Conservation (phyloP, 2,888 invertebrate genomes). For the Sthenelais limicola region DNA sequence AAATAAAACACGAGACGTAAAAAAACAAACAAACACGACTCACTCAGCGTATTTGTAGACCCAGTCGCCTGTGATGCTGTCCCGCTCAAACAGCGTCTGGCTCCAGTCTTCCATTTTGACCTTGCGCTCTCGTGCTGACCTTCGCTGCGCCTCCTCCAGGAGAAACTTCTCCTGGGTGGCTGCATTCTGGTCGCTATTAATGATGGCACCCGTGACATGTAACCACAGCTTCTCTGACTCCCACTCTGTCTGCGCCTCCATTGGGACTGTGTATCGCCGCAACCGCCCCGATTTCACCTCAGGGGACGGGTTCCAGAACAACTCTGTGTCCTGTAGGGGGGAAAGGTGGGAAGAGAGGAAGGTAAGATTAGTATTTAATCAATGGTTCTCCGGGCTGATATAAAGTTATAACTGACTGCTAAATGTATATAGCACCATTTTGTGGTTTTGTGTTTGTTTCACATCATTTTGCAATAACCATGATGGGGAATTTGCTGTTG, state of each 20-base stretch:
- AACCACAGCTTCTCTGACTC: constrained; percentile 93
- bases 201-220: constrained; percentile 88
- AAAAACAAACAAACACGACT: constrained; percentile 50
- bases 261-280: constrained; percentile 83
- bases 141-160: constrained; percentile 89
- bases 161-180: constrained; percentile 90
- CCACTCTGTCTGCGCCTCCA: constrained; percentile 83
- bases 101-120: constrained; percentile 80
- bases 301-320: constrained; percentile 81
- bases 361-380: neutral
- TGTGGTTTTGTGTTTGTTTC: too few relatives aligned
- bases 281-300: constrained; percentile 82
- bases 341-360: neutral
- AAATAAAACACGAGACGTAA: too few relatives aligned
- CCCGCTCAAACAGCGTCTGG: constrained; percentile 82
- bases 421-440: too few relatives aligned
- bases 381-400: too few relatives aligned
- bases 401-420: too few relatives aligned
- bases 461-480: too few relatives aligned
- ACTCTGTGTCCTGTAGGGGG: constrained; percentile 66
- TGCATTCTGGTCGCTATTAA: constrained; percentile 85
- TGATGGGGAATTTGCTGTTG: too few relatives aligned
- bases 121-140: constrained; percentile 81
- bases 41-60: constrained; percentile 83
- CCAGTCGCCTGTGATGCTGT: constrained; percentile 77